These are phyloP conservation scores for Bubalus kerabau DNA, from an alignment of 2,113 vertebrate genomes.

Conservation along the genomic window DNA sequence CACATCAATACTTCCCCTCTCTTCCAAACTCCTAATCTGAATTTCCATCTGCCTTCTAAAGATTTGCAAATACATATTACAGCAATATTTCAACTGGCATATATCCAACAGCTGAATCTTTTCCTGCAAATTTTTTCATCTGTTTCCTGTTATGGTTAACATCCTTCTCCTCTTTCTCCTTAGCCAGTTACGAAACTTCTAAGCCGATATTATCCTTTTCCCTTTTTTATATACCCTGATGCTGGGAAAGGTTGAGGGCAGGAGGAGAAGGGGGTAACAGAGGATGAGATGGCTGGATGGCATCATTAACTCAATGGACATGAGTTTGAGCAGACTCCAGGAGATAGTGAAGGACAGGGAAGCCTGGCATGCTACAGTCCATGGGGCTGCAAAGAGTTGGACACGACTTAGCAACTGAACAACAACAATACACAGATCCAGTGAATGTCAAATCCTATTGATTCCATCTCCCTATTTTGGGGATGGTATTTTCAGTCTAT, in stretches of 20 bases:
- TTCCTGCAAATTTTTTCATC: constrained; percentile 10
- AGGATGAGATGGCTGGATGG: not conserved
- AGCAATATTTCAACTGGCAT: constrained; percentile 19
- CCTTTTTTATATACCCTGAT: not conserved
- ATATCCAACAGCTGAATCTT: constrained; percentile 3
- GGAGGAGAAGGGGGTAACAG: not conserved
- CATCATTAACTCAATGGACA: not conserved
- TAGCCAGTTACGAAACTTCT: not conserved
- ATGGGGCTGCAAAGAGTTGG: not conserved
- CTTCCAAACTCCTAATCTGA: not conserved
- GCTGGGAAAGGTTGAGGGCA: not conserved
- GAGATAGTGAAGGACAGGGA: not conserved
- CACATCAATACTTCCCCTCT: not conserved
- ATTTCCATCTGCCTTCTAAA: constrained; percentile 33
- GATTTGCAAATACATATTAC: constrained; percentile 30
- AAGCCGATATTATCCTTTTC: not conserved
- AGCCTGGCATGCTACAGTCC: not conserved
- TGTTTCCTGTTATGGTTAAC: constrained; percentile 4
- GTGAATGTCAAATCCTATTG: not conserved
- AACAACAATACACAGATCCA: not conserved
- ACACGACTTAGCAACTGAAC: not conserved
- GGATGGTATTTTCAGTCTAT: not conserved
- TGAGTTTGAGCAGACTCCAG: not conserved
- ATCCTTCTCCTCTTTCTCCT: not conserved
- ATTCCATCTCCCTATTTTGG: not conserved